These are phyloP conservation scores for Helicoverpa assulta DNA, from an alignment of 2,888 invertebrate species.

Conservation along the genomic window DNA sequence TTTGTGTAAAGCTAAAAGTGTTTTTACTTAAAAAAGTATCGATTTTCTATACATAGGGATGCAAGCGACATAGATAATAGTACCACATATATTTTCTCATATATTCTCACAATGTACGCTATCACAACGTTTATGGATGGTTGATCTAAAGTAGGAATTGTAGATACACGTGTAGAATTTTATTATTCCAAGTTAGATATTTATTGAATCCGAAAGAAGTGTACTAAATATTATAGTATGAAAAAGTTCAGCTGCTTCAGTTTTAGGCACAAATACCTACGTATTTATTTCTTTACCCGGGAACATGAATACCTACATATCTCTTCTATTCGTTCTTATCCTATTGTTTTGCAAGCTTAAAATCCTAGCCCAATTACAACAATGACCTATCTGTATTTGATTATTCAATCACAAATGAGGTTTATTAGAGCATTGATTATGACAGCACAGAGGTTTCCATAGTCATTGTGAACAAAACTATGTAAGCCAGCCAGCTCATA, in stretches of 20 bases:
- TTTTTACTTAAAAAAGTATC: slow-evolving; percentile 42
- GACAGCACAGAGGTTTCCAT: slow-evolving; percentile 4
- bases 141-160: background rate
- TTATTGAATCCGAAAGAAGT: slow-evolving; percentile 1
- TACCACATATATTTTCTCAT: slow-evolving; percentile 29
- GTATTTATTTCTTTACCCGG: too few species aligned
- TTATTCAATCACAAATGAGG: too few species aligned
- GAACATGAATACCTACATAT: too few species aligned
- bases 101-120: slow-evolving; percentile 10
- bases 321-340: too few species aligned
- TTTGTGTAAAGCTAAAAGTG: background rate
- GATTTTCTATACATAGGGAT: slow-evolving; percentile 64
- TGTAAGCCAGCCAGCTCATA: slow-evolving; percentile 31
- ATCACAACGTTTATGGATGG: background rate
- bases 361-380: too few species aligned
- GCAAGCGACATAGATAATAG: slow-evolving; percentile 36
- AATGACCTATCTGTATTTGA: too few species aligned
- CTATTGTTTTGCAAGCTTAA: too few species aligned
- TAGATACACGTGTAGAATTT: background rate
- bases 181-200: slow-evolving; percentile 7
- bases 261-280: too few species aligned
- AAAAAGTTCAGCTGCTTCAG: background rate
- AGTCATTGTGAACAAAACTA: slow-evolving; percentile 10
- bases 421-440: slow-evolving; percentile 8
- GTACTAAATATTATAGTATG: background rate